phyloP scores from a whole-genome alignment of 2,888 invertebrate species.

The Conchocele bisecta region DNA sequence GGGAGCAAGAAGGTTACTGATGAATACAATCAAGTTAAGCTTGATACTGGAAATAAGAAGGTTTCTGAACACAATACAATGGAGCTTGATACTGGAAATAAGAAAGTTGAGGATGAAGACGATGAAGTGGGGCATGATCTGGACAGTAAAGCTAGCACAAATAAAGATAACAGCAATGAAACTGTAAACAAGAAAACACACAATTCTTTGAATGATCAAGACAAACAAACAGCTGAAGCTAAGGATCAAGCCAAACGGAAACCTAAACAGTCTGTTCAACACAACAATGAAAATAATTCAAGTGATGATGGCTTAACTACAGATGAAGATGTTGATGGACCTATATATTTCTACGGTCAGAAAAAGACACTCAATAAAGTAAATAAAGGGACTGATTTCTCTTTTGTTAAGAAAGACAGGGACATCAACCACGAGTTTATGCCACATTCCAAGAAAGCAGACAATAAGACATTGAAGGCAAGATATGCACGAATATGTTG shows the following conservation, averaged over 20 bases:
- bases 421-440: too few species aligned
- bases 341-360: too few species aligned
- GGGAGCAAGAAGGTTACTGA: neutral
- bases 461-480: too few species aligned
- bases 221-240: neutral
- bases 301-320: too few species aligned
- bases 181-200: neutral
- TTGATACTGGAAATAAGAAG: neutral
- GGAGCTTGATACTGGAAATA: neutral
- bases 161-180: neutral
- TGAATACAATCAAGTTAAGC: neutral
- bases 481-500: too few species aligned
- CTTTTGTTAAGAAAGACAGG: too few species aligned
- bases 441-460: too few species aligned
- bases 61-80: neutral
- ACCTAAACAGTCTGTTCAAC: too few species aligned
- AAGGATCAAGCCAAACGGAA: neutral
- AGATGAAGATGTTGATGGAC: too few species aligned
- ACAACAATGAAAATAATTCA: too few species aligned
- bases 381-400: too few species aligned
- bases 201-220: neutral
- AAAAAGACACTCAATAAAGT: too few species aligned
- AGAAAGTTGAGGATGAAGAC: neutral
- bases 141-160: neutral
- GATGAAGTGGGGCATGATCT: neutral